These are phyloP conservation scores for Euphydryas editha DNA, from an alignment of 2,888 invertebrate species.

Conservation along the genomic window DNA sequence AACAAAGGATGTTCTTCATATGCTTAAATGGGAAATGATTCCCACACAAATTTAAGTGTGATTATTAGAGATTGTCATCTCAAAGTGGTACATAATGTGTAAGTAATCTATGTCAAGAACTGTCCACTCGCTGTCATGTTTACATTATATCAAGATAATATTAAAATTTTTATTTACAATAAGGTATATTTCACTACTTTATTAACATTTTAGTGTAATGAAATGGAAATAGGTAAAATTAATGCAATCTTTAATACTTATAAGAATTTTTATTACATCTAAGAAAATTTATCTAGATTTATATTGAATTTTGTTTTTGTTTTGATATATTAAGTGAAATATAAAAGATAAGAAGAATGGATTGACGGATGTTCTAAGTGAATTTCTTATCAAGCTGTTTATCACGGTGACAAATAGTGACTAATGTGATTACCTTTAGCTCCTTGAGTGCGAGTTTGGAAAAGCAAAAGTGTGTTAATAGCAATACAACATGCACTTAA, in stretches of 20 bases:
- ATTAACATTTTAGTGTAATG: background rate
- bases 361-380: background rate
- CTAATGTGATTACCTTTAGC: conserved; percentile 67
- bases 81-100: conserved; percentile 8
- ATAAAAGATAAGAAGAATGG: conserved; percentile 17
- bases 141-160: conserved; percentile 21
- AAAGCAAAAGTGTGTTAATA: conserved; percentile 70
- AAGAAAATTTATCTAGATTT: background rate
- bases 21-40: conserved; percentile 38
- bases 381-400: conserved; percentile 6
- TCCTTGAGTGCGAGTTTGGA: conserved; percentile 68
- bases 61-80: conserved; percentile 28
- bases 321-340: conserved; percentile 20
- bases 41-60: conserved; percentile 45
- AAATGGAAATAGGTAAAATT: background rate
- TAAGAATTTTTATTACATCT: background rate
- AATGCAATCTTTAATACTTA: background rate
- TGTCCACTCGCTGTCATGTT: conserved; percentile 6
- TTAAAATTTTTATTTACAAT: conserved; percentile 10
- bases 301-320: conserved; percentile 15
- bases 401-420: conserved; percentile 22
- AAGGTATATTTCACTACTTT: background rate
- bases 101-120: conserved; percentile 1
- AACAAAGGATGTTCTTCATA: conserved; percentile 31
- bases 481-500: conserved; percentile 42